Conservation (phyloP, 2,797 vertebrate species). For the Peromyscus aztecus region DNA sequence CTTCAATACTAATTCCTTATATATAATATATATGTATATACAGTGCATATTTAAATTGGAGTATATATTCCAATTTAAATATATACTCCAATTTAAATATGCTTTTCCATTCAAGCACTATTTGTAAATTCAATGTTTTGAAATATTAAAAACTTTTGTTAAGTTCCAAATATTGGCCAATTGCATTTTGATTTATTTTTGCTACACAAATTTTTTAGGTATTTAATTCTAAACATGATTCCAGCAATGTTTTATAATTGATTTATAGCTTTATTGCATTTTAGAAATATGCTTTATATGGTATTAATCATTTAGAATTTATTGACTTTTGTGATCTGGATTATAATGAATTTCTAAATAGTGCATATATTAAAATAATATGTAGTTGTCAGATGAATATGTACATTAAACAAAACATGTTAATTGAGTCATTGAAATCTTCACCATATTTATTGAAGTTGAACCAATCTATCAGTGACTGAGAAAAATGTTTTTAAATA, state of each 20-base stretch:
- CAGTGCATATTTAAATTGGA: no score
- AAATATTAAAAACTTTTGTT: constrained; percentile 10
- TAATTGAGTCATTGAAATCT: background rate
- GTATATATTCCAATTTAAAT: background rate
- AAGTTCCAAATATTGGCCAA: constrained; percentile 24
- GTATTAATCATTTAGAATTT: constrained; percentile 29
- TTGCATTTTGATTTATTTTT: constrained; percentile 29
- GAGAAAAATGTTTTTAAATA: background rate
- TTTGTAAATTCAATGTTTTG: background rate
- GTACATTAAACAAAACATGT: background rate
- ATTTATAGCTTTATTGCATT: background rate
- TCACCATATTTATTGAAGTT: background rate
- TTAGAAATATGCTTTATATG: constrained; percentile 18
- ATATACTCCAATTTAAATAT: background rate
- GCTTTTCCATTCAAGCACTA: background rate
- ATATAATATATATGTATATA: no score
- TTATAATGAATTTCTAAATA: constrained; percentile 4
- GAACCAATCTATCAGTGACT: background rate
- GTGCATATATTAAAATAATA: background rate
- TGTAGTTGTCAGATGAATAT: background rate
- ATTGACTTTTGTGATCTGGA: background rate
- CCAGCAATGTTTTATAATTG: background rate
- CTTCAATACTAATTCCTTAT: background rate
- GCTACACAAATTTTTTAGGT: background rate
- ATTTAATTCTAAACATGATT: constrained; percentile 21